Percentiles rank a stretch among this genome's conserved stretches.
Conservation (phyloP, 2,888 invertebrate species). For the Iphiclides podalirius region DNA sequence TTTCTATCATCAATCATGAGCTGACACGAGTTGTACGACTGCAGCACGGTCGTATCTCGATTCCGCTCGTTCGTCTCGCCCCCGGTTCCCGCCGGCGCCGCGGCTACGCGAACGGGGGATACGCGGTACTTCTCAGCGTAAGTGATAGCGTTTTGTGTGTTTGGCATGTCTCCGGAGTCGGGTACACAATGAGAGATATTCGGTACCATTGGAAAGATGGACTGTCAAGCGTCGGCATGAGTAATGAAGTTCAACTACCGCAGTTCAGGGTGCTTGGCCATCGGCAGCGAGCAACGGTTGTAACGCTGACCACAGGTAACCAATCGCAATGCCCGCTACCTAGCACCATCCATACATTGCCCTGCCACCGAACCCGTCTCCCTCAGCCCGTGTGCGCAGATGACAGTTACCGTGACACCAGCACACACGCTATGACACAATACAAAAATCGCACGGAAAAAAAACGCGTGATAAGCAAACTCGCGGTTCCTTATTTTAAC, state of each 20-base stretch:
- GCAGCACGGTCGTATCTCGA: conserved; percentile 34
- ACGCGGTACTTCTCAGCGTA: conserved; percentile 73
- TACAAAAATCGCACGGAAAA: conserved; percentile 67
- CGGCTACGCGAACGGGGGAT: conserved; percentile 45
- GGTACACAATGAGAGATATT: conserved; percentile 98
- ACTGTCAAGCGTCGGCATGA: conserved; percentile 95
- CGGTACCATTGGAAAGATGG: conserved; percentile 98
- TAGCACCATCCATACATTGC: conserved; percentile 55
- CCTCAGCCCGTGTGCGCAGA: conserved; percentile 74
- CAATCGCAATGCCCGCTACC: conserved; percentile 50
- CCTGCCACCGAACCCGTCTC: conserved; percentile 73
- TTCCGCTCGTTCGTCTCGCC: conserved; percentile 46
- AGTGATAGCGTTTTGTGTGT: conserved; percentile 81
- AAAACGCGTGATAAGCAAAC: conserved; percentile 57
- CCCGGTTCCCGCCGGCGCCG: too few species aligned
- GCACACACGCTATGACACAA: conserved; percentile 71
- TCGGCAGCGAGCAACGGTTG: conserved; percentile 95
- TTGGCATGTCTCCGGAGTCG: conserved; percentile 87
- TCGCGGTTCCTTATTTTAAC: conserved; percentile 63
- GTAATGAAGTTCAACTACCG: conserved; percentile 96
- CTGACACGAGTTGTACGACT: conserved; percentile 37
- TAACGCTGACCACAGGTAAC: conserved; percentile 97
- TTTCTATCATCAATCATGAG: conserved; percentile 63
- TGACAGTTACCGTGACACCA: conserved; percentile 65
- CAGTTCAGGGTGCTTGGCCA: conserved; percentile 98